A percentile compares a stretch with the other conserved stretches of the same genome.
phyloP scores from a whole-genome alignment of 2,797 vertebrate genomes.

The Rallus crepitans region DNA sequence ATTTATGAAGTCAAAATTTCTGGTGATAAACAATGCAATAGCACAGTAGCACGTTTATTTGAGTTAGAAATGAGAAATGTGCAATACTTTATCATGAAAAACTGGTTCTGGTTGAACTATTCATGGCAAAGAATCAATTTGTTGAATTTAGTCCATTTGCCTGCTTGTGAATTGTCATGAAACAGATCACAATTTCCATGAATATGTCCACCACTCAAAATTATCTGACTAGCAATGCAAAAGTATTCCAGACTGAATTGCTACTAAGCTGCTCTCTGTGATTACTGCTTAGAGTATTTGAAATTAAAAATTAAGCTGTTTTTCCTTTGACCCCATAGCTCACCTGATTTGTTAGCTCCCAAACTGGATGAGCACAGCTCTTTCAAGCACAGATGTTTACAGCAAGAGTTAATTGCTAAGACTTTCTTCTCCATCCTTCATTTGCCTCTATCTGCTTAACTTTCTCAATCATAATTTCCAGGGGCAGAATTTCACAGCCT shows the following conservation, averaged over 20 bases:
- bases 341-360: neutral
- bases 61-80: neutral
- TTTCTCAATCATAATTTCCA: neutral
- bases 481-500: neutral
- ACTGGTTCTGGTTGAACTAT: conserved; percentile 7
- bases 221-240: conserved; percentile 10
- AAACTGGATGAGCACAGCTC: neutral
- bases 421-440: neutral
- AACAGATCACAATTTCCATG: conserved; percentile 12
- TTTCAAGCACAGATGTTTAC: neutral
- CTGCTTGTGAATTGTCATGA: conserved; percentile 10
- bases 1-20: neutral
- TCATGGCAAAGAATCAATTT: neutral
- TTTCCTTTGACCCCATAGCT: neutral
- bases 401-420: neutral
- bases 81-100: neutral
- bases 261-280: neutral
- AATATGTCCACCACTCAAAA: conserved; percentile 3
- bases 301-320: neutral
- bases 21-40: conserved; percentile 5
- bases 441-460: neutral
- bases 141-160: conserved; percentile 18
- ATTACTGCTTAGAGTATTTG: neutral
- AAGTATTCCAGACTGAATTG: neutral
- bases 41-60: neutral